Evolutionary conservation across 1,140 invertebrate species (phyloP), one percentile per base, ranked within the genome.

Genomic region (Cotesia typhae): DNA sequence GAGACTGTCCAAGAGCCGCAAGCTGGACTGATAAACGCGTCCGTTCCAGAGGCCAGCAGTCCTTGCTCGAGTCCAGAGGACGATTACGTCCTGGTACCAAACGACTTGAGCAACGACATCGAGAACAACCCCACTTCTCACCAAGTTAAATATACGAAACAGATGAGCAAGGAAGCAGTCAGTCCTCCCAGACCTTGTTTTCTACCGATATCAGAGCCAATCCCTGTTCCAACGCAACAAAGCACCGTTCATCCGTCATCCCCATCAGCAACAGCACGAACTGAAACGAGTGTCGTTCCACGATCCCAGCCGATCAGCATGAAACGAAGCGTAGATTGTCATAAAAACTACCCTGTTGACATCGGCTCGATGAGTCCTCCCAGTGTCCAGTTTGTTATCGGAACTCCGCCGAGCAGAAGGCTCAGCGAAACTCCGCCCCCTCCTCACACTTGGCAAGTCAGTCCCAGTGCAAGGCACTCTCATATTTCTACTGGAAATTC

Each of bases 341-440:
- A 89, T 70, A 88, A 88, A 80, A 90, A 86, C 83, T 90, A 89
- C 81, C 90, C 88, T 12, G 87, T 90, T 51, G 93, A 95, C 87
- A 93, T 97, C 72, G 94, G 93, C 74, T 97, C 95, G 2, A 89
- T 97, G 52, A 97, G 95, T 65, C 95, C 96, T 72, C 95, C 96
- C 64, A 91, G 93, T 77, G 95, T 95, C 63, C 95, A 96, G 81
- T 97, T 96, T 86, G 92, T 92, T 59, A 94, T 97, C 85, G 95
- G 94, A n/a, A 95, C 95, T 55, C 94, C 95, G 41, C 95, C 95
- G 5, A 90, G 90, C 52, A 90, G 91, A 77, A 88, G 86, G 59
- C 61, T 84, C 37, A 86, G 91, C 61, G 92, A 93, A 80, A 92
- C 92, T 69, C 93, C 94, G 69, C 95, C 94, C 55, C 91, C 92